Conservation (phyloP, 2,113 vertebrate genomes). For the Lagopus muta region DNA sequence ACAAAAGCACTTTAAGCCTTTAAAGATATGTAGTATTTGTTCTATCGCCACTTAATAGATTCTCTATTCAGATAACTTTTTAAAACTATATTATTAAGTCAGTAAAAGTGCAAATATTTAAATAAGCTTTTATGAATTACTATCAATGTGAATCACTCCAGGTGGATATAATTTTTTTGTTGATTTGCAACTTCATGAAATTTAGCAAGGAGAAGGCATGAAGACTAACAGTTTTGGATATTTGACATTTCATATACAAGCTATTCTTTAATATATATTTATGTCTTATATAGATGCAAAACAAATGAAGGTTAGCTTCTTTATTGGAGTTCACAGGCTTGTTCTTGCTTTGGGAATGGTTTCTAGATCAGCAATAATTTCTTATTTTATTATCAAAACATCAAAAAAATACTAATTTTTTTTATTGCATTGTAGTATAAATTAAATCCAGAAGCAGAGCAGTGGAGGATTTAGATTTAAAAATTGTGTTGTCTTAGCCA, state of each 20-base stretch:
- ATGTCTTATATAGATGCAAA: not conserved
- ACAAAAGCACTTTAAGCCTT: not conserved
- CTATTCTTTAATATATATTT: not conserved
- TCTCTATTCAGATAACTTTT: not conserved
- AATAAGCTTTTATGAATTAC: not conserved
- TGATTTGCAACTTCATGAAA: not conserved
- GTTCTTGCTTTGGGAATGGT: not conserved
- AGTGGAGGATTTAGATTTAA: not conserved
- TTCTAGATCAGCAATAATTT: not conserved
- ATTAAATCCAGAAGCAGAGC: not conserved
- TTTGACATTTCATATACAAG: not conserved
- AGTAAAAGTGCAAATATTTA: not conserved
- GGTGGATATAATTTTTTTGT: not conserved
- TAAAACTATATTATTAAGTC: not conserved
- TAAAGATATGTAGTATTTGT: not conserved
- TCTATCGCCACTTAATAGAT: not conserved
- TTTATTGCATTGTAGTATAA: not conserved
- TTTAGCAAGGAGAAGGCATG: not conserved
- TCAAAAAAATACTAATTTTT: not conserved
- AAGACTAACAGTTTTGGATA: not conserved
- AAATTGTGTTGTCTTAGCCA: not conserved
- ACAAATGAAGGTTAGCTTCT: not conserved
- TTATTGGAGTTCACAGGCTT: not conserved
- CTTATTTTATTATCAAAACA: not conserved
- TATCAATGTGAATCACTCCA: not conserved